phyloP scores from a whole-genome alignment of 2,113 vertebrate genomes.

The Myotis davidii region DNA sequence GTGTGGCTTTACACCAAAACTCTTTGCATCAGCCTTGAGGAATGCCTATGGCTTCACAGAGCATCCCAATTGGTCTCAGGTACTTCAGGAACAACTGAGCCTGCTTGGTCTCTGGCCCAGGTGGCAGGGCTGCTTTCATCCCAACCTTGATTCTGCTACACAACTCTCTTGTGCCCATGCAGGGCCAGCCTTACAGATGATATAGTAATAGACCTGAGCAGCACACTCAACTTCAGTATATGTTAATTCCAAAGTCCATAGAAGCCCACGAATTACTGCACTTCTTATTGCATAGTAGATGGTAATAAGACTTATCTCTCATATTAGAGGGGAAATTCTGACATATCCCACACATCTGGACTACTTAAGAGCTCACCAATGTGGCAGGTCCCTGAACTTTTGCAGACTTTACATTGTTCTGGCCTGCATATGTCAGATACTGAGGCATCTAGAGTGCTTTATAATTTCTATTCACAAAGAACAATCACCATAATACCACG shows the following conservation, averaged over 20 bases:
- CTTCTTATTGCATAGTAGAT: neutral
- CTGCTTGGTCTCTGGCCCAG: too few relatives aligned
- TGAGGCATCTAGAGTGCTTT: neutral
- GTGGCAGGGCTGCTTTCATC: neutral
- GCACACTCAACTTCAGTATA: neutral
- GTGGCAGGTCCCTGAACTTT: neutral
- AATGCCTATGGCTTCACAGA: neutral
- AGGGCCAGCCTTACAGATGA: neutral
- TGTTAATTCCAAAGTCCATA: neutral
- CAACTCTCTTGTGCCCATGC: neutral
- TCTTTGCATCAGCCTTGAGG: neutral
- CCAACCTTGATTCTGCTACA: neutral
- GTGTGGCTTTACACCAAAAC: neutral
- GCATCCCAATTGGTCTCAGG: rapidly evolving
- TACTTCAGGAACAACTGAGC: neutral
- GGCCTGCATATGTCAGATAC: rapidly evolving
- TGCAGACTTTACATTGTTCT: neutral
- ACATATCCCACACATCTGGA: neutral
- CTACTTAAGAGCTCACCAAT: neutral
- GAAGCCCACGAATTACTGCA: rapidly evolving
- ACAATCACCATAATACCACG: neutral
- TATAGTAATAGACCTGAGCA: neutral
- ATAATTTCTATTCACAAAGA: neutral
- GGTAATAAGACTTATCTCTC: neutral
- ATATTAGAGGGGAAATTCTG: neutral